Evolutionary conservation across 2,888 invertebrate species (phyloP).

Genomic region (Serripes groenlandicus): DNA sequence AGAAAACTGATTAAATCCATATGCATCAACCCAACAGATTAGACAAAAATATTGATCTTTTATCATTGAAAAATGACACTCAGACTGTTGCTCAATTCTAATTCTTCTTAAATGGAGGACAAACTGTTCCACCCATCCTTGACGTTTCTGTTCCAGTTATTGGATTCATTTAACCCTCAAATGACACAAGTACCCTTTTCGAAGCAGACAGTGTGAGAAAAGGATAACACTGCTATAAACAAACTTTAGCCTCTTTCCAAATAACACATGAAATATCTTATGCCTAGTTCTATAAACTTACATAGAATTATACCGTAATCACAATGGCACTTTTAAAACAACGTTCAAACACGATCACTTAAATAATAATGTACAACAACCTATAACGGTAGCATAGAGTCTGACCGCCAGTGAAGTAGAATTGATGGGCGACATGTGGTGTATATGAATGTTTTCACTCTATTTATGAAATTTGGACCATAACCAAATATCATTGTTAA

Average conservation of each 20-base stretch:
- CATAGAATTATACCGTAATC: too few relatives aligned
- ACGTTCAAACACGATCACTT: too few relatives aligned
- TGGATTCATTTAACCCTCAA: too few relatives aligned
- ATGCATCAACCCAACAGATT: background rate
- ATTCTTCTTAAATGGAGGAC: background rate
- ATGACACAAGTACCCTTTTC: too few relatives aligned
- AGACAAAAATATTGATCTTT: conserved; percentile 20
- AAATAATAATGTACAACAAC: too few relatives aligned
- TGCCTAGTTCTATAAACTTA: too few relatives aligned
- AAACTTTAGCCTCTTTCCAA: background rate
- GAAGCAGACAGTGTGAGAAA: background rate
- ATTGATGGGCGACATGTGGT: background rate
- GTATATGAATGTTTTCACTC: background rate
- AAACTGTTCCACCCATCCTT: background rate
- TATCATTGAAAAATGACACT: background rate
- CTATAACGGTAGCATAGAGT: too few relatives aligned
- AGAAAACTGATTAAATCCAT: conserved; percentile 9
- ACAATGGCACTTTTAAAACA: too few relatives aligned
- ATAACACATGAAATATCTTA: too few relatives aligned
- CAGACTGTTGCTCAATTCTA: background rate
- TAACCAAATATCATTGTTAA: background rate
- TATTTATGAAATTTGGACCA: conserved; percentile 7
- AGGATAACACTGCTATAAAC: background rate
- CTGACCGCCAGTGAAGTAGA: conserved; percentile 9
- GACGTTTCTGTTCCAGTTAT: background rate